Percentiles rank a stretch among this genome's conserved stretches.
Evolutionary conservation across 1,140 invertebrate genomes (phyloP).

Genomic region (Drosophila persimilis): DNA sequence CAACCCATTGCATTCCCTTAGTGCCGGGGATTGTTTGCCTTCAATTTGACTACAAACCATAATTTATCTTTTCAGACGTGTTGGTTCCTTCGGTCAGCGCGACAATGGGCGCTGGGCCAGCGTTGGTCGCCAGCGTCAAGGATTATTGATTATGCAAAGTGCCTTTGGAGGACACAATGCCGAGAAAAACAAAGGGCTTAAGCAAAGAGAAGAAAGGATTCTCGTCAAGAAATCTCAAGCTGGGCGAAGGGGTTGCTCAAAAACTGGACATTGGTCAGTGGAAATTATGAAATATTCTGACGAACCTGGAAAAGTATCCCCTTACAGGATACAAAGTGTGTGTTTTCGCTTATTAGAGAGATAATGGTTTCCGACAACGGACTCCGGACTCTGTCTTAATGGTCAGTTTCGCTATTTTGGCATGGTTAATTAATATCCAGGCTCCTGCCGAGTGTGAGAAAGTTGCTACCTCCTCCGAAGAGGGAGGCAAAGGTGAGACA

Average conservation of each 20-base stretch:
- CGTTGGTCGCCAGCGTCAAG: slow-evolving; percentile 63
- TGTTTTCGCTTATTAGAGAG: slow-evolving; percentile 81
- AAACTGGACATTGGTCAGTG: slow-evolving; percentile 54
- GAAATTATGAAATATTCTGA: slow-evolving; percentile 57
- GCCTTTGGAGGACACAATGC: slow-evolving; percentile 70
- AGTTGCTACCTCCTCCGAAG: slow-evolving; percentile 28
- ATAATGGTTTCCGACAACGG: slow-evolving; percentile 50
- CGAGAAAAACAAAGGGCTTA: slow-evolving; percentile 76
- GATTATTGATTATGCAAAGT: slow-evolving; percentile 83
- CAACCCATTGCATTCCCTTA: slow-evolving; percentile 42
- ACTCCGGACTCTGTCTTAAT: slow-evolving; percentile 40
- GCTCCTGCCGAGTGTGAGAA: slow-evolving; percentile 69
- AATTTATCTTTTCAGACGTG: slow-evolving; percentile 82
- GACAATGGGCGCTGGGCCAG: slow-evolving; percentile 53
- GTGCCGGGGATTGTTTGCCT: slow-evolving; percentile 74
- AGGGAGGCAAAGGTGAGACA: slow-evolving; percentile 48
- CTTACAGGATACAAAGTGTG: slow-evolving; percentile 72
- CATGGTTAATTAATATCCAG: slow-evolving; percentile 79
- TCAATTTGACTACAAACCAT: slow-evolving; percentile 83
- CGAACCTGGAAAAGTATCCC: slow-evolving; percentile 65
- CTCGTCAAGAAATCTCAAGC: slow-evolving; percentile 33
- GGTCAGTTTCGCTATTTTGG: slow-evolving; percentile 80
- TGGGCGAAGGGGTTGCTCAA: slow-evolving; percentile 59
- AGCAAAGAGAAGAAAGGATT: slow-evolving; percentile 63
- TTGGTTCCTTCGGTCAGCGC: slow-evolving; percentile 69